Conservation (phyloP, 2,113 vertebrate genomes). For the Tetraodon nigroviridis region DNA sequence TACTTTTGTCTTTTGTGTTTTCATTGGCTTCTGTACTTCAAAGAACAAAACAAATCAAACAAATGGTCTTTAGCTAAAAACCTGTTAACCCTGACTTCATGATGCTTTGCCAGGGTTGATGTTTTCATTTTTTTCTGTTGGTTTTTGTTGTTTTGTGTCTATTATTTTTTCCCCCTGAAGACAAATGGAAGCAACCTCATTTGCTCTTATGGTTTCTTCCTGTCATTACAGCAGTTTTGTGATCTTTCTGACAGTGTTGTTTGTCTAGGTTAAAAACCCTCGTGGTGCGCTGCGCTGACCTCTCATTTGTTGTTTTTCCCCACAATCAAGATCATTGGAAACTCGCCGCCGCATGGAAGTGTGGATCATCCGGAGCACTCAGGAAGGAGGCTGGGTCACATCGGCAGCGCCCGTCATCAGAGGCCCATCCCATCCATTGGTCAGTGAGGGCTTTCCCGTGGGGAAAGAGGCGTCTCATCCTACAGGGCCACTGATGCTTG, state of each 20-base stretch:
- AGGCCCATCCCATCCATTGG: slow-evolving; percentile 86
- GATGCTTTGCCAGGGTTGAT: slow-evolving; percentile 62
- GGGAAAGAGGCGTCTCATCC: slow-evolving; percentile 50
- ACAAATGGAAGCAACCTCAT: slow-evolving; percentile 65
- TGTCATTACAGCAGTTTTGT: slow-evolving; percentile 58
- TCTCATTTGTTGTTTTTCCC: slow-evolving; percentile 61
- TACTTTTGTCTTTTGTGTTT: background rate
- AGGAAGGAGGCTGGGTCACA: slow-evolving; percentile 77
- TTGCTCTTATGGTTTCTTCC: slow-evolving; percentile 63
- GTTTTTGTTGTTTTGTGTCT: slow-evolving; percentile 43
- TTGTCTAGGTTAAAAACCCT: background rate
- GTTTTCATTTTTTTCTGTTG: slow-evolving; percentile 61
- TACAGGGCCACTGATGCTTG: slow-evolving; percentile 66
- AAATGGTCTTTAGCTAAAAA: slow-evolving; percentile 83
- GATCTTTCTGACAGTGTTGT: slow-evolving; percentile 27
- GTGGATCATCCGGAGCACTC: slow-evolving; percentile 79
- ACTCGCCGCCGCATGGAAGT: slow-evolving; percentile 79
- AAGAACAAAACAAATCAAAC: slow-evolving; percentile 77
- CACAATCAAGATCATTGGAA: slow-evolving; percentile 87
- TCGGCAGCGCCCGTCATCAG: slow-evolving; percentile 77
- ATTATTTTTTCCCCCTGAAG: slow-evolving; percentile 59
- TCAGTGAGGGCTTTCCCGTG: slow-evolving; percentile 80
- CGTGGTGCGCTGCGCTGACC: slow-evolving; percentile 31
- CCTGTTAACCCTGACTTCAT: slow-evolving; percentile 52
- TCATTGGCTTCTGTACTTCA: slow-evolving; percentile 50